Base-by-base conservation (phyloP, 2,888 invertebrate genomes). In the Euclidia mi region DNA sequence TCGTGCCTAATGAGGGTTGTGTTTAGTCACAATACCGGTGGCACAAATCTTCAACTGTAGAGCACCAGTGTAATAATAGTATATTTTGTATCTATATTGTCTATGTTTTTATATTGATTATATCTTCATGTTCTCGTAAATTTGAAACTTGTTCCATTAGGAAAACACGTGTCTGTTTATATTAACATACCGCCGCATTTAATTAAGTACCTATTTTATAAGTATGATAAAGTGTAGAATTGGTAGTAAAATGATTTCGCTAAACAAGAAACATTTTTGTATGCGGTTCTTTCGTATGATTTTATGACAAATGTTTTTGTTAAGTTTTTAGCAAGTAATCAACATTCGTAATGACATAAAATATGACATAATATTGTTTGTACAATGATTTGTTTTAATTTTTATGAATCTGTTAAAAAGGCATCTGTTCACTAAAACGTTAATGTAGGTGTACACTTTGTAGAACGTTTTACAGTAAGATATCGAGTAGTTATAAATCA, bases 301-400 rank as follows among this genome's bases (percentile, higher is more conserved):
- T 50, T 46, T 53, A 38, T 52, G 56, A 69, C 49, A 62, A 56
- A 56, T 55, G 60, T 32, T 50, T 50, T 67, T 70, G 61, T 65
- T 70, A 56, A 65, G 50, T 75, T 65, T 50, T 62, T 64, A 34
- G 34, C 59, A 44, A 45, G 34, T 61, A 44, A 45, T 47, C 55
- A 69, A 37, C 7, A 25, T 6, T 25, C 2, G 7, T 25, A 25
- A 25, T 25, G 20, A 6, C 20, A 31, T 20, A 25, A 42, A 50
- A 60, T 57, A 25, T 25, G 20, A 6, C 20, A 31, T 20, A 25
- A 42, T 53, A 60, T 57, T 71, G 57, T 73, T 79, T 52, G 65
- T 76, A 46, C 57, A 18, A 53, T 55, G 45, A 45, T 55, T 62
- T 76, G 56, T 68, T 64, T 65, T 57, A 55, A 42, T 42, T 63